A percentile compares a stretch with the other conserved stretches of the same genome.
These are phyloP conservation scores for Sthenelais limicola DNA, from an alignment of 2,888 invertebrate genomes.

Conservation along the genomic window DNA sequence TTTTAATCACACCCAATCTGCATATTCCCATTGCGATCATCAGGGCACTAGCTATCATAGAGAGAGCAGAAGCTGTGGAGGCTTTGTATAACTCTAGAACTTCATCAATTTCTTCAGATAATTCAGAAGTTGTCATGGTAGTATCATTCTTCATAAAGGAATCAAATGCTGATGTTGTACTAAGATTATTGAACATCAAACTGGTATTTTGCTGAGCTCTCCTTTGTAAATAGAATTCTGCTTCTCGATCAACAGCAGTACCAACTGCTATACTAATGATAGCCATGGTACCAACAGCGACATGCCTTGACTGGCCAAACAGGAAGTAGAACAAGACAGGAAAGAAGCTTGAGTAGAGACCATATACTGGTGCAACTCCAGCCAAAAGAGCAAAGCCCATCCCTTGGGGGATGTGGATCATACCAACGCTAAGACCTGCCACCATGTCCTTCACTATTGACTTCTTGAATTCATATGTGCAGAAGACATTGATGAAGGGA, in stretches of 20 bases:
- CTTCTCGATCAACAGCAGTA: conserved; percentile 54
- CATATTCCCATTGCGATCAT: conserved; percentile 84
- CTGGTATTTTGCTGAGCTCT: too few species aligned
- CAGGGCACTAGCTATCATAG: conserved; percentile 57
- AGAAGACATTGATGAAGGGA: conserved; percentile 61
- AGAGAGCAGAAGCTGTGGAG: conserved; percentile 49
- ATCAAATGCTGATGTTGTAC: too few species aligned
- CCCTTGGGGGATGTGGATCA: conserved; percentile 72
- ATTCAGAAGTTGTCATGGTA: not conserved
- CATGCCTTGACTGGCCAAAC: conserved; percentile 89
- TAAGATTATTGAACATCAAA: not conserved
- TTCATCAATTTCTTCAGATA: not conserved
- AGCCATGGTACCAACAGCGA: conserved; percentile 79
- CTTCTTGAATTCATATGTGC: conserved; percentile 63
- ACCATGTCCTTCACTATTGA: conserved; percentile 62
- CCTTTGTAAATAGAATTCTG: too few species aligned
- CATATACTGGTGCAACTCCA: conserved; percentile 73
- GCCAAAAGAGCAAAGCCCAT: conserved; percentile 75
- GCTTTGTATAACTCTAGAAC: conserved; percentile 41
- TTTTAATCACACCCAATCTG: conserved; percentile 82
- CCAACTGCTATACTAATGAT: conserved; percentile 68
- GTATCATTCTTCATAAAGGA: too few species aligned
- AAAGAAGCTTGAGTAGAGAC: conserved; percentile 89
- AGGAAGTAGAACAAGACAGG: conserved; percentile 88
- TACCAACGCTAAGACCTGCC: conserved; percentile 67